Percentiles rank a stretch among this genome's conserved stretches.
phyloP scores from a whole-genome alignment of 2,797 vertebrate species.

The Numenius phaeopus region DNA sequence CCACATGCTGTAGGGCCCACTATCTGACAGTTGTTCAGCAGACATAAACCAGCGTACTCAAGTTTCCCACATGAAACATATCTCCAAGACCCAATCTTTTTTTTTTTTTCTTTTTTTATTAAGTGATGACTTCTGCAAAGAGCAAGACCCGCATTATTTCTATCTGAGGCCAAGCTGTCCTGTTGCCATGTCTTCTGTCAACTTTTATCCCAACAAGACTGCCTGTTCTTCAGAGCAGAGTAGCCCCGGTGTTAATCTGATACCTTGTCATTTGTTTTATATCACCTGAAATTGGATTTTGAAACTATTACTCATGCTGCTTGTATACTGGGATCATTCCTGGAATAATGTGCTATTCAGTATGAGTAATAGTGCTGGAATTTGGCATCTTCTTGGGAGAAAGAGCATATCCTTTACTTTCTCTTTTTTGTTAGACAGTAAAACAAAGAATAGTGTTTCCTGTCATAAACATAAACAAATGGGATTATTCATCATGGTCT shows the following conservation, averaged over 20 bases:
- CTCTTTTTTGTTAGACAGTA: background rate
- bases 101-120: background rate
- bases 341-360: background rate
- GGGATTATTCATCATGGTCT: background rate
- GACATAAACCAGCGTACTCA: constrained; percentile 63
- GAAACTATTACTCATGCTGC: constrained; percentile 4
- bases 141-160: constrained; percentile 9
- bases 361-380: constrained; percentile 18
- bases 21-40: constrained; percentile 60
- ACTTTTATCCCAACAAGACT: constrained; percentile 18
- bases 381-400: constrained; percentile 32
- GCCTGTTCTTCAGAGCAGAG: constrained; percentile 19
- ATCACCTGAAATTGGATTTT: constrained; percentile 47
- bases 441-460: background rate
- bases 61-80: constrained; percentile 60
- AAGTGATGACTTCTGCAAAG: constrained; percentile 54
- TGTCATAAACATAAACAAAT: background rate
- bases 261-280: constrained; percentile 50
- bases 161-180: constrained; percentile 21
- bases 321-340: background rate
- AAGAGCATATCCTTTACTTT: background rate
- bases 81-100: background rate
- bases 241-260: constrained; percentile 45
- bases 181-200: constrained; percentile 47
- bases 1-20: constrained; percentile 50